phyloP scores from a whole-genome alignment of 2,888 invertebrate species.

The Labia minor region DNA sequence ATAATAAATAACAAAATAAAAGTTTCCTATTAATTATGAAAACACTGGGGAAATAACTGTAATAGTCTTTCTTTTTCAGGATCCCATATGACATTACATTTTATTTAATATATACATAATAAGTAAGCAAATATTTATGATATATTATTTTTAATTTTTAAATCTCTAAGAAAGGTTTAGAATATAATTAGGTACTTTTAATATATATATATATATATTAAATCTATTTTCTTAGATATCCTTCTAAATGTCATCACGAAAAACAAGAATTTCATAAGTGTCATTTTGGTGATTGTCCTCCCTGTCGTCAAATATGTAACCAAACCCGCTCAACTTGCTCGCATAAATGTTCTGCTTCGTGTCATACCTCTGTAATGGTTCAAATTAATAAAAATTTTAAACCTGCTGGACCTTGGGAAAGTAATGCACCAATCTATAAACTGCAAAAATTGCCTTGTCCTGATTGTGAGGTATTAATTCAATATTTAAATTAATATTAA shows the following conservation, averaged over 20 bases:
- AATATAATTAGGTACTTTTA: no score
- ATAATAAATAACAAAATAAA: no score
- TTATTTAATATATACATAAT: no score
- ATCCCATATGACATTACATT: no score
- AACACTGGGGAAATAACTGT: no score
- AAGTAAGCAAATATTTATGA: no score
- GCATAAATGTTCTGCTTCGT: slow-evolving; percentile 59
- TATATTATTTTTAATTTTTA: no score
- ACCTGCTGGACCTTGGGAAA: slow-evolving; percentile 40
- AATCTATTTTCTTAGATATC: slow-evolving; percentile 39
- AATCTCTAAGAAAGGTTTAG: no score
- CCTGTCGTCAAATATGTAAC: slow-evolving; percentile 65
- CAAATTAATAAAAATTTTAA: slow-evolving; percentile 43
- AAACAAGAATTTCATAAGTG: slow-evolving; percentile 62
- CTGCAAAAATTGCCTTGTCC: slow-evolving; percentile 38
- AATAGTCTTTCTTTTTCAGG: not conserved
- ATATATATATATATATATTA: no score
- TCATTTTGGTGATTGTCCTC: slow-evolving; percentile 74
- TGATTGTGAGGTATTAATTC: slow-evolving; percentile 33
- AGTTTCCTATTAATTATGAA: no score
- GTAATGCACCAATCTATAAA: slow-evolving; percentile 31
- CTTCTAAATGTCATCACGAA: slow-evolving; percentile 75
- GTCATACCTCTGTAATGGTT: slow-evolving; percentile 63
- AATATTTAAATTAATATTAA: not conserved
- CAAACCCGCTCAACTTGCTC: slow-evolving; percentile 46